Evolutionary conservation across 2,888 invertebrate species (phyloP).

Genomic region (Gandaritis pyraliata): DNA sequence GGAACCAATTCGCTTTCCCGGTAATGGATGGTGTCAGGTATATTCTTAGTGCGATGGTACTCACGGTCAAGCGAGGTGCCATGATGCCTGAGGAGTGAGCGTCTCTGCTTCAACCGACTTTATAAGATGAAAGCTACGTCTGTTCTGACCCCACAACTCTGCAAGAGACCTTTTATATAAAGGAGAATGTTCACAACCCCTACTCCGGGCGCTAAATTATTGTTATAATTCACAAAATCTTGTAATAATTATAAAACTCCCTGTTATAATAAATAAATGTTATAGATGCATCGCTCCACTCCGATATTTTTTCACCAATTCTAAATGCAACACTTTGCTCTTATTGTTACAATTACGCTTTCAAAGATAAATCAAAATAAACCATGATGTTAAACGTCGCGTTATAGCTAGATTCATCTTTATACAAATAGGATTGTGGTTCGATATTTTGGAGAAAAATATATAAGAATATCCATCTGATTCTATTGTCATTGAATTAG

Average conservation of each 20-base stretch:
- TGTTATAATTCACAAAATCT: slow-evolving; percentile 51
- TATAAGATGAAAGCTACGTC: slow-evolving; percentile 55
- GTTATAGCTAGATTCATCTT: not conserved
- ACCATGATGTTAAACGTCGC: not conserved
- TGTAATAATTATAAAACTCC: slow-evolving; percentile 46
- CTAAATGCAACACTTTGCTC: slow-evolving; percentile 8
- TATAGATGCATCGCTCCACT: not conserved
- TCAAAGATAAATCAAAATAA: slow-evolving; percentile 21
- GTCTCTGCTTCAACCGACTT: slow-evolving; percentile 53
- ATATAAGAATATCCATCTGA: not conserved
- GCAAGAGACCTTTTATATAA: slow-evolving; percentile 72
- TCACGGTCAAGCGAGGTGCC: slow-evolving; percentile 74
- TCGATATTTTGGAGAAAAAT: not conserved
- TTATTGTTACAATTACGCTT: slow-evolving; percentile 23
- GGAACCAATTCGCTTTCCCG: slow-evolving; percentile 31
- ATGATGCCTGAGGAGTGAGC: slow-evolving; percentile 62
- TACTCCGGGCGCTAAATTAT: slow-evolving; percentile 55
- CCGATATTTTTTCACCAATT: not conserved
- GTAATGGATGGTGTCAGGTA: slow-evolving; percentile 8
- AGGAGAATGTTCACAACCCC: slow-evolving; percentile 76
- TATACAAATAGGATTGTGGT: too few species aligned
- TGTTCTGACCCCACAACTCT: slow-evolving; percentile 56
- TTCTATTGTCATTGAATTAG: not conserved
- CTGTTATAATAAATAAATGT: slow-evolving; percentile 2
- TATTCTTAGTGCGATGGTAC: slow-evolving; percentile 48